Conservation (phyloP, 2,888 invertebrate genomes). For the Quadroppia sp. region DNA sequence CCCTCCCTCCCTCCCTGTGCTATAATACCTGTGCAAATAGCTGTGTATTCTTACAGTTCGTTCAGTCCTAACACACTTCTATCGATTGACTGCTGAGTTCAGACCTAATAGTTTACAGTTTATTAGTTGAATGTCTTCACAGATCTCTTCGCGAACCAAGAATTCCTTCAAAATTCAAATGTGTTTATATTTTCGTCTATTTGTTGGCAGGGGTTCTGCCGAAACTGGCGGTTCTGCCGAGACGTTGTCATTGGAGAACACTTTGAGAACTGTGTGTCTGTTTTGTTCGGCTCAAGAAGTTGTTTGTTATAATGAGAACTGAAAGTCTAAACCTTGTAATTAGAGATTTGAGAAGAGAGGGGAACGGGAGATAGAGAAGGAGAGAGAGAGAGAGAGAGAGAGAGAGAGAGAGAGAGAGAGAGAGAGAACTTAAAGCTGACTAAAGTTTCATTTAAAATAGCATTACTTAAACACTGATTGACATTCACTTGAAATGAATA, state of each 20-base stretch:
- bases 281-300: not conserved
- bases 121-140: conserved; percentile 15
- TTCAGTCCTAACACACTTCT: not conserved
- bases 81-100: conserved; percentile 6
- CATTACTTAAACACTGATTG: conserved; percentile 22
- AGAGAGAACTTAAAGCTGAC: not conserved
- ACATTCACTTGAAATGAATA: too few relatives aligned
- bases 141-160: not conserved
- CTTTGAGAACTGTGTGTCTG: not conserved
- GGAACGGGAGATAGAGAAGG: not conserved
- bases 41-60: not conserved
- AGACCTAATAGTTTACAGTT: conserved; percentile 34
- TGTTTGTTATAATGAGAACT: conserved; percentile 26
- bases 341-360: not conserved
- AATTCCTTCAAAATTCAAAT: conserved; percentile 4
- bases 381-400: not conserved
- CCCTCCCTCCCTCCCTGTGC: not conserved
- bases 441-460: conserved; percentile 14
- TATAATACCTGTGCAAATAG: conserved; percentile 15
- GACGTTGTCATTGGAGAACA: not conserved
- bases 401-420: not conserved
- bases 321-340: conserved; percentile 20
- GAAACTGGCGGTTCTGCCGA: not conserved
- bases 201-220: conserved; percentile 1
- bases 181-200: conserved; percentile 12